Evolutionary conservation across 2,797 vertebrate genomes (phyloP).

Genomic region (Monodelphis domestica): DNA sequence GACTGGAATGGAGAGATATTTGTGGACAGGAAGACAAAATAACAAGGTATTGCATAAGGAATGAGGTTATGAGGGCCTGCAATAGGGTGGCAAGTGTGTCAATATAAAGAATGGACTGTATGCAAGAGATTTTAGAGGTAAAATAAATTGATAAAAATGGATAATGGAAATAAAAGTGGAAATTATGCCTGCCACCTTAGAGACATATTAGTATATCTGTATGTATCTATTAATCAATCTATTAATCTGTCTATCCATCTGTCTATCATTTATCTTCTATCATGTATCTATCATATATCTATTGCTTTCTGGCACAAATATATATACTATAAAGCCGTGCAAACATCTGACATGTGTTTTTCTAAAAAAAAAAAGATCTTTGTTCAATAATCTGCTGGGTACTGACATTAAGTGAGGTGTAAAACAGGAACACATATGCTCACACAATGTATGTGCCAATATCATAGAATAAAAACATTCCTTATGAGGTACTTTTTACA

Average conservation of each 20-base stretch:
- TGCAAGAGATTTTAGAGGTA: background rate
- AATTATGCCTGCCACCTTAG: background rate
- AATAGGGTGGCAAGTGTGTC: background rate
- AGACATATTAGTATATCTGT: background rate
- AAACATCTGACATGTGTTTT: conserved; percentile 43
- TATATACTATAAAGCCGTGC: conserved; percentile 20
- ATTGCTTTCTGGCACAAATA: conserved; percentile 11
- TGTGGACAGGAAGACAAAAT: background rate
- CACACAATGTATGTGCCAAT: background rate
- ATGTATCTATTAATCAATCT: no score
- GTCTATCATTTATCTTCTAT: no score
- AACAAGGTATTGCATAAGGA: background rate
- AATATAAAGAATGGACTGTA: background rate
- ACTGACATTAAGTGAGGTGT: background rate
- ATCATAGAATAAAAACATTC: background rate
- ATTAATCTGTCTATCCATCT: no score
- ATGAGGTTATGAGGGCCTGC: background rate
- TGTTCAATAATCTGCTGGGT: background rate
- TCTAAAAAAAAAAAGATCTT: conserved; percentile 5
- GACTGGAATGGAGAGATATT: background rate
- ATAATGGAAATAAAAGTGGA: background rate
- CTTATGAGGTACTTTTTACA: background rate
- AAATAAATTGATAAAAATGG: background rate
- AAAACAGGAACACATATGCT: background rate
- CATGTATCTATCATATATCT: no score